Conservation (phyloP, 2,888 invertebrate genomes). For the Acanthosoma haemorrhoidale region DNA sequence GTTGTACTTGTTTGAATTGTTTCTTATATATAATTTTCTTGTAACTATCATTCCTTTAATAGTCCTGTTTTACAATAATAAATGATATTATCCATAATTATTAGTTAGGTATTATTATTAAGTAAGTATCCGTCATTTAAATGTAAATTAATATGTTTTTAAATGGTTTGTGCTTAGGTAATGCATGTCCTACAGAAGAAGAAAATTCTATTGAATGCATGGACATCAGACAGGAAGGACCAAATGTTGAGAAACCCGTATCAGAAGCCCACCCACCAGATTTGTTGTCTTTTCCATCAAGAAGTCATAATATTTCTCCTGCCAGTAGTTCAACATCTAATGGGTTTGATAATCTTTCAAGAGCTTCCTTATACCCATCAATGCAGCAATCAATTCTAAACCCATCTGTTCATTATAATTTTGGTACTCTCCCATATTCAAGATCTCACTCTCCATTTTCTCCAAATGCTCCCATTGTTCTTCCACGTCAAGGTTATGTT, state of each 20-base stretch:
- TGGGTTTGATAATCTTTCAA: conserved; percentile 62
- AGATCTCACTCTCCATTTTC: conserved; percentile 71
- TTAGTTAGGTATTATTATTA: too few relatives aligned
- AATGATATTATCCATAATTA: too few relatives aligned
- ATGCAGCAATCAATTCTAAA: conserved; percentile 55
- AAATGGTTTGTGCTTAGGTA: conserved; percentile 36
- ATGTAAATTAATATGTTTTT: too few relatives aligned
- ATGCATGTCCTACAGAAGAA: conserved; percentile 36
- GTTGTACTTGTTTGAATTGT: too few relatives aligned
- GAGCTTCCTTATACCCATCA: conserved; percentile 40
- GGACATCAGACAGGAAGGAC: conserved; percentile 48
- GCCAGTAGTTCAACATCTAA: conserved; percentile 78
- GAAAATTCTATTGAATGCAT: conserved; percentile 52
- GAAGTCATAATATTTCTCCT: conserved; percentile 65
- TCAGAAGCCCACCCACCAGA: conserved; percentile 63
- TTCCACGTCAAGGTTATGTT: conserved; percentile 74
- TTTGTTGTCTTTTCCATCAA: conserved; percentile 69
- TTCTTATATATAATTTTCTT: not conserved
- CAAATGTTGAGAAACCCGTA: conserved; percentile 24
- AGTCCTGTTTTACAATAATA: too few relatives aligned
- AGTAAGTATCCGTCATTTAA: too few relatives aligned
- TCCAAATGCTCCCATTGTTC: conserved; percentile 60
- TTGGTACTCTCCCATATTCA: conserved; percentile 76
- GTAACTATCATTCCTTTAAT: too few relatives aligned
- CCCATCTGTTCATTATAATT: conserved; percentile 49